Base-by-base conservation (phyloP, 2,797 vertebrate genomes). In the Mustela erminea region DNA sequence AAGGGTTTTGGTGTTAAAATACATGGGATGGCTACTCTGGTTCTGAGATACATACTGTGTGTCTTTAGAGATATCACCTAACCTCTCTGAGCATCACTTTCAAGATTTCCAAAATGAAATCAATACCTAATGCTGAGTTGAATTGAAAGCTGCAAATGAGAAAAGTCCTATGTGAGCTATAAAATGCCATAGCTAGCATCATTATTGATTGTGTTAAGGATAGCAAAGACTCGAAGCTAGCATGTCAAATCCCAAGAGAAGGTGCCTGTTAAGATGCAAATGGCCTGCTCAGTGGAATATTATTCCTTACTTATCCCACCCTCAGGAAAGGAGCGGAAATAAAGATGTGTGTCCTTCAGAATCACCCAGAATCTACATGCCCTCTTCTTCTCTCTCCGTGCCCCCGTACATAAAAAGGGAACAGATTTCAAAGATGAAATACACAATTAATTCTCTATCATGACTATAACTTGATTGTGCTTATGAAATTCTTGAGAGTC, bases 41-140 rank as follows among this genome's bases (percentile, higher is more conserved):
- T n/a, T 93, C 56, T 56, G 29, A 90, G 23, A 62, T 68, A 62
- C 1, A 14, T 8, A 17, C 27, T 88, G 4, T 29, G 58, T 83
- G 11, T 29, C 43, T 91, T 93, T 91, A 82, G 78, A 95, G 88
- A 82, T 72, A 92, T 7, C 49, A 70, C 25, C 43, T 25, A 86
- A 86, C 3, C 10, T 72, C 41, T 77, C 58, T 15, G 18, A 66
- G 35, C 27, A 46, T 87, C 84, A 68, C n/a, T 38, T 68, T 84
- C 29, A 60, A 68, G n/a, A 81, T 77, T 86, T 94, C 41, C 11
- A 68, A 93, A 91, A 60, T 64, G 35, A 77, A 96, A 62, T 74
- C 43, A 54, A 72, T 66, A 66, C 32, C 81, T 56, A 83, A 52
- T 20, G 58, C n/a, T 17, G 8, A 92, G 25, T n/a, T 94, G 81